phyloP scores from a whole-genome alignment of 1,140 invertebrate genomes.

The Neomicropteryx cornuta region DNA sequence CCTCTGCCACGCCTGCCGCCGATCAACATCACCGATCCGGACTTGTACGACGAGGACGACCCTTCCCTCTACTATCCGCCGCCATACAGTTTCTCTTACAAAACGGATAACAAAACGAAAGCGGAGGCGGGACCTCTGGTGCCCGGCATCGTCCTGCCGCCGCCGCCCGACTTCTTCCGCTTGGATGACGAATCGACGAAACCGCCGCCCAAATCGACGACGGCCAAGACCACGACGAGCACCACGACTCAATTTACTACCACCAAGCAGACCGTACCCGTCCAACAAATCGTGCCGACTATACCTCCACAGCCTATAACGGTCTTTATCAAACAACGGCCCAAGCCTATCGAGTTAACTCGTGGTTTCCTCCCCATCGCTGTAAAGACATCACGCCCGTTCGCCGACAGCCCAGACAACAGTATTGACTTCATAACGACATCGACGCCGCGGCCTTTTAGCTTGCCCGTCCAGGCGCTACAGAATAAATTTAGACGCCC shows the following conservation, averaged over 20 bases:
- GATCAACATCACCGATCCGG: slow-evolving; percentile 56
- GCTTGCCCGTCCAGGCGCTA: no score
- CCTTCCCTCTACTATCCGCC: slow-evolving; percentile 83
- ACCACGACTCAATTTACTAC: slow-evolving; percentile 13
- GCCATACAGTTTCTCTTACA: slow-evolving; percentile 77
- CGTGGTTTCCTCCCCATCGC: no score
- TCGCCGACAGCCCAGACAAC: slow-evolving; percentile 10
- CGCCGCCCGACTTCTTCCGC: slow-evolving; percentile 74
- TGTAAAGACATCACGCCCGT: slow-evolving; percentile 31
- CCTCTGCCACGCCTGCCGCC: no score
- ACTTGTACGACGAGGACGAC: slow-evolving; percentile 75
- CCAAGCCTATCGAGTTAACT: slow-evolving; percentile 9
- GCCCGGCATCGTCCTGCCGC: slow-evolving; percentile 76
- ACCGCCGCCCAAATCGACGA: slow-evolving; percentile 21
- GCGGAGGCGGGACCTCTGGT: slow-evolving; percentile 77
- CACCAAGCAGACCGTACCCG: slow-evolving; percentile 13
- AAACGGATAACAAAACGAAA: slow-evolving; percentile 59
- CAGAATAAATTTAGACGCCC: slow-evolving; percentile 5
- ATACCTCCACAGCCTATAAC: slow-evolving; percentile 11
- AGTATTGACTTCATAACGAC: slow-evolving; percentile 9
- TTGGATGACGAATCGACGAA: slow-evolving; percentile 39
- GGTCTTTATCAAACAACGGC: slow-evolving; percentile 11
- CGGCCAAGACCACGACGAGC: slow-evolving; percentile 26
- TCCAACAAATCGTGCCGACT: slow-evolving; percentile 15
- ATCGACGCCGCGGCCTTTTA: slow-evolving; percentile 8